These are phyloP conservation scores for Gambusia holbrooki DNA, from an alignment of 2,113 vertebrate species.

Conservation along the genomic window DNA sequence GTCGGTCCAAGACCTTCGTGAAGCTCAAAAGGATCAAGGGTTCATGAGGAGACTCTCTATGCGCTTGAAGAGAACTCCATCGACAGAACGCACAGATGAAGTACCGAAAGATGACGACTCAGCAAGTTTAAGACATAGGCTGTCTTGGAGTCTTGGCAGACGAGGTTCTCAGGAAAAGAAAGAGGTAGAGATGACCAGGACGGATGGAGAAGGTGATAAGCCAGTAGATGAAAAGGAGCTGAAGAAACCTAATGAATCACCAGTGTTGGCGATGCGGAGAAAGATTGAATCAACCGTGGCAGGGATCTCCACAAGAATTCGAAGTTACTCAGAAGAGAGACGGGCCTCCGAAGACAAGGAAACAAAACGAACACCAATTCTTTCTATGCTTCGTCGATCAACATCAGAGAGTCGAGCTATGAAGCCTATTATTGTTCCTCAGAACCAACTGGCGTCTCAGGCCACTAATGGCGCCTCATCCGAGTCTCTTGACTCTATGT, in stretches of 20 bases:
- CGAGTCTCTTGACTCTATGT: conserved; percentile 91
- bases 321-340: conserved; percentile 88
- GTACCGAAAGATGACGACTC: conserved; percentile 81
- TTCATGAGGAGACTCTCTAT: conserved; percentile 91
- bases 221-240: conserved; percentile 57
- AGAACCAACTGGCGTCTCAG: conserved; percentile 85
- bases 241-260: conserved; percentile 83
- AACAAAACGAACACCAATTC: conserved; percentile 81
- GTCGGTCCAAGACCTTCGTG: conserved; percentile 91
- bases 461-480: conserved; percentile 83
- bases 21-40: conserved; percentile 88
- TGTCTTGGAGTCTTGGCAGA: conserved; percentile 84
- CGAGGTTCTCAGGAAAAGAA: conserved; percentile 85
- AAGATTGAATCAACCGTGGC: conserved; percentile 93
- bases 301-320: conserved; percentile 88
- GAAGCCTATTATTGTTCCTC: conserved; percentile 78
- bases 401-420: conserved; percentile 89
- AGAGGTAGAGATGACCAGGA: conserved; percentile 79
- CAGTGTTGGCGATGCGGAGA: conserved; percentile 86
- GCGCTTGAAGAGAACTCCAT: conserved; percentile 86
- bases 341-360: conserved; percentile 77
- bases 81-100: conserved; percentile 84
- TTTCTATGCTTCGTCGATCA: conserved; percentile 87
- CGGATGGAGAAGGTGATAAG: conserved; percentile 72
- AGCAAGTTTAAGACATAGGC: conserved; percentile 70